phyloP scores from a whole-genome alignment of 1,140 invertebrate genomes.

The Acromyrmex charruanus region DNA sequence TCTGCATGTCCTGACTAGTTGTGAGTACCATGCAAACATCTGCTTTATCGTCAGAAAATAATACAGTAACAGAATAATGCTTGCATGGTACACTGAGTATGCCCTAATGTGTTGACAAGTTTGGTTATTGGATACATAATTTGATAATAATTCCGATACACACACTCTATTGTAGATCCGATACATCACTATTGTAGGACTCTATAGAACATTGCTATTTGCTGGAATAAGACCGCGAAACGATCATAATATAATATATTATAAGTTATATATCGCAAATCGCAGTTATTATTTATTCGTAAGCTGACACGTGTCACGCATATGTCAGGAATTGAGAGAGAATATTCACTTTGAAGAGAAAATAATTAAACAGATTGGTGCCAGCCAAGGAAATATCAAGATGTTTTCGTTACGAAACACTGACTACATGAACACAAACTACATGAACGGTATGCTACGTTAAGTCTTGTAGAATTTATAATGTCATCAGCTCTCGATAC shows the following conservation, averaged over 20 bases:
- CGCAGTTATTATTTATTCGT: not conserved
- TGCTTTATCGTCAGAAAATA: too few relatives aligned
- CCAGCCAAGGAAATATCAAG: not conserved
- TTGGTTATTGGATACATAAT: too few relatives aligned
- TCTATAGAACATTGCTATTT: not conserved
- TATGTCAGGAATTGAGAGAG: not conserved
- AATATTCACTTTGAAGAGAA: not conserved
- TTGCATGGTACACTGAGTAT: too few relatives aligned
- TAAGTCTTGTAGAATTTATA: not conserved
- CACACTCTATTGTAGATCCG: too few relatives aligned
- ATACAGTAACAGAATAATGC: too few relatives aligned
- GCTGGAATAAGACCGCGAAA: not conserved
- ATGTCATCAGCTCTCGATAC: not conserved
- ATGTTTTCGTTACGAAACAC: constrained; percentile 40
- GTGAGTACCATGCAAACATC: too few relatives aligned
- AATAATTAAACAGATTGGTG: constrained; percentile 16
- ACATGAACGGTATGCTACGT: not conserved
- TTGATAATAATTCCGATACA: not conserved
- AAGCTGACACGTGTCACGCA: constrained; percentile 28
- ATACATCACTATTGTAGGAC: not conserved
- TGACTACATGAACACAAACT: constrained; percentile 3
- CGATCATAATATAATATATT: not conserved
- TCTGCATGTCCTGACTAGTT: too few relatives aligned
- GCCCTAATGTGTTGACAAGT: too few relatives aligned
- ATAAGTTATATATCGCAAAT: not conserved